Conservation (phyloP, 2,888 invertebrate genomes). For the Leucoma salicis region DNA sequence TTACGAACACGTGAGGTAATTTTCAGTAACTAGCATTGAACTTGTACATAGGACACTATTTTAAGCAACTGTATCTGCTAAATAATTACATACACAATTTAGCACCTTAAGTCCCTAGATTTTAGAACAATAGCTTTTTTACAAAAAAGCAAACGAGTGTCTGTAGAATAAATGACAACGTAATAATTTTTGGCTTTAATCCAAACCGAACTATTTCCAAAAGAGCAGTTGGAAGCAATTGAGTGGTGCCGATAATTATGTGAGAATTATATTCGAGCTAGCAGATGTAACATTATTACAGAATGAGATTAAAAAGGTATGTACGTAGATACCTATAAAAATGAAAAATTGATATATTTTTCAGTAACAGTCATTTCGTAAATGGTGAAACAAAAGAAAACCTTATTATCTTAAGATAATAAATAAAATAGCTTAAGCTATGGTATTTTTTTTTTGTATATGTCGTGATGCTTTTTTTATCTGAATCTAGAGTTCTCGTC, state of each 20-base stretch:
- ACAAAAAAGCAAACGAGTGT: slow-evolving; percentile 22
- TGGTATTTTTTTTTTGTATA: too few relatives aligned
- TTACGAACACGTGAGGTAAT: slow-evolving; percentile 54
- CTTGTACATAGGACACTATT: slow-evolving; percentile 53
- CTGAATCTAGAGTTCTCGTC: too few relatives aligned
- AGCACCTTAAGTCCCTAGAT: slow-evolving; percentile 19
- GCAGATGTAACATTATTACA: not conserved
- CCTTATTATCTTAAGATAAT: too few relatives aligned
- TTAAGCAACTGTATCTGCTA: slow-evolving; percentile 14
- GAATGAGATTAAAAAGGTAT: not conserved
- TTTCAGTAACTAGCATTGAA: slow-evolving; percentile 63
- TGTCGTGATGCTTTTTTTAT: too few relatives aligned
- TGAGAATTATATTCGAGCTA: slow-evolving; percentile 9
- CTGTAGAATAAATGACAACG: slow-evolving; percentile 35
- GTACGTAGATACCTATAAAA: slow-evolving; percentile 10
- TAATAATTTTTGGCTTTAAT: slow-evolving; percentile 45
- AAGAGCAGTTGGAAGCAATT: slow-evolving; percentile 21
- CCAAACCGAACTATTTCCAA: slow-evolving; percentile 45
- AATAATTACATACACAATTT: slow-evolving; percentile 15
- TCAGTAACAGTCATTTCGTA: slow-evolving; percentile 11
- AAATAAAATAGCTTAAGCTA: too few relatives aligned
- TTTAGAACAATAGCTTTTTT: slow-evolving; percentile 27
- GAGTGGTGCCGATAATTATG: slow-evolving; percentile 8
- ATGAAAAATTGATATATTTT: slow-evolving; percentile 9
- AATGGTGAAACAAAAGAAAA: slow-evolving; percentile 13